Base-by-base conservation (phyloP, 2,888 invertebrate genomes). In the Himalopsyche japonica region DNA sequence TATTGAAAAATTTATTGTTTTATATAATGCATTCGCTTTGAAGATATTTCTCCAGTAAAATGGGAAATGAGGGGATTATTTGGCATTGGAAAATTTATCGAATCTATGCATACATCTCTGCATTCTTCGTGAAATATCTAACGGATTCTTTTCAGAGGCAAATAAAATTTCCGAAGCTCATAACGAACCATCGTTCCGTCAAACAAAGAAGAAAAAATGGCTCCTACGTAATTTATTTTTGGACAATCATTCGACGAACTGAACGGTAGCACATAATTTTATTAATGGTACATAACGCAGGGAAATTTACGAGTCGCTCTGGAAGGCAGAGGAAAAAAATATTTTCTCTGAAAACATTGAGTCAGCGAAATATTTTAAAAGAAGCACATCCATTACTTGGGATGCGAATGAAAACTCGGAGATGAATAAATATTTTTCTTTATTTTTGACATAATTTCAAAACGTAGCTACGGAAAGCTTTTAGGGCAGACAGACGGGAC, bases 401-500 rank as follows among this genome's bases (percentile, higher is more conserved):
- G 70, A 70, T 27, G 70, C 70, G 70, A 70, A 70, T 70, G 27
- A 70, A 70, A 70, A 70, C 70, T 24, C 70, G 70, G 27, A 27
- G 70, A 70, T 70, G 70, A 70, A 70, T 70, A 70, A 70, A 70
- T 70, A 70, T 70, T 70, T 70, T 70, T 70, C 30, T 70, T 70
- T 70, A 70, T 70, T 70, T 57, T 70, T 70, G 70, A 70, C 70
- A 70, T 70, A 70, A 70, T 70, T 70, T 70, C 70, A 27, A 27
- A 70, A 24, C 57, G n/a, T 24, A 27, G 70, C 70, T 70, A 70
- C 15, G 70, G 27, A 82, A 82, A 82, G 82, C 82, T 82, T 82
- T 82, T 79, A 82, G 82, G 27, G 32, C 27, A 70, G 70, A 30
- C 82, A 49, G 82, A 82, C 79, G 79, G 37, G 79, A 43, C 34